A percentile compares a stretch with the other conserved stretches of the same genome.
Evolutionary conservation across 1,140 invertebrate genomes (phyloP).

Genomic region (Radopholus similis): DNA sequence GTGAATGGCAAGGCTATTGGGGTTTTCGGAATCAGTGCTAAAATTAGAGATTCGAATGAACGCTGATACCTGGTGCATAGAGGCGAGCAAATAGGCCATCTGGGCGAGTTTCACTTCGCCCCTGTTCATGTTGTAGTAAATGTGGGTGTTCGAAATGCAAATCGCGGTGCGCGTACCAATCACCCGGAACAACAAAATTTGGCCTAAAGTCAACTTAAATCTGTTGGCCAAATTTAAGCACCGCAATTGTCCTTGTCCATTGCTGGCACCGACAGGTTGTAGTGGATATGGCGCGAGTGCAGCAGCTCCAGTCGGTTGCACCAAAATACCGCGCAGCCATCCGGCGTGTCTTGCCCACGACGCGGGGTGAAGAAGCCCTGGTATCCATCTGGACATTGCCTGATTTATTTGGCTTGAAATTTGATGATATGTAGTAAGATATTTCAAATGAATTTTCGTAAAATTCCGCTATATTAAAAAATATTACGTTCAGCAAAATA

Average conservation of each 20-base stretch:
- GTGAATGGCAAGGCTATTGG: not conserved
- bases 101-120: slow-evolving; percentile 15
- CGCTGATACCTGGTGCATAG: slow-evolving; percentile 9
- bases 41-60: no score
- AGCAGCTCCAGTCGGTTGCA: not conserved
- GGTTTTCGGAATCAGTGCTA: not conserved
- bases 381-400: not conserved
- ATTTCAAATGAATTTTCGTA: not conserved
- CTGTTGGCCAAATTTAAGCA: not conserved
- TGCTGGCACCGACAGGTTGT: not conserved
- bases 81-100: slow-evolving; percentile 12
- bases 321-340: slow-evolving; percentile 25
- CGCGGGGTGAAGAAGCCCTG: not conserved
- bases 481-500: slow-evolving; percentile 8
- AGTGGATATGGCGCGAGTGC: not conserved
- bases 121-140: slow-evolving; percentile 16
- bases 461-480: no score
- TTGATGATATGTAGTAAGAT: no score
- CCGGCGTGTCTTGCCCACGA: not conserved
- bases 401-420: no score
- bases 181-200: slow-evolving; percentile 2
- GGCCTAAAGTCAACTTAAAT: not conserved
- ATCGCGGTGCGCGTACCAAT: not conserved
- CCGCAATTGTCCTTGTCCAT: slow-evolving; percentile 21
- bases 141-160: slow-evolving; percentile 26